Evolutionary conservation across 2,113 vertebrate genomes (phyloP).

Genomic region (Podiceps cristatus): DNA sequence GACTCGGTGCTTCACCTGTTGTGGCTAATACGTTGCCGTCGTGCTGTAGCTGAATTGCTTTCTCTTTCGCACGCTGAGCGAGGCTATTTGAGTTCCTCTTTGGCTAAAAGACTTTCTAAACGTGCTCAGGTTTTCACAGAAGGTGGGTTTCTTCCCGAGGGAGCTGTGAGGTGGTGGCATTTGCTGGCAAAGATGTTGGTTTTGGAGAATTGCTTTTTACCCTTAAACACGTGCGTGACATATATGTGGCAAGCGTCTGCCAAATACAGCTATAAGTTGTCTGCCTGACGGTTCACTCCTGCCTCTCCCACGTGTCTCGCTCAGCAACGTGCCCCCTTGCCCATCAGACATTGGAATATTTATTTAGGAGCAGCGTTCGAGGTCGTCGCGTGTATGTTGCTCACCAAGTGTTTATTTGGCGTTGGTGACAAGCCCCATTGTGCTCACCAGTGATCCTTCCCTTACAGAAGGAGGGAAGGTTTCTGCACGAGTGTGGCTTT

Average conservation of each 20-base stretch:
- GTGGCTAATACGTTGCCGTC: neutral
- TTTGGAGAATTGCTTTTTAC: neutral
- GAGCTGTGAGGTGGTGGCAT: neutral
- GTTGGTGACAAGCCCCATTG: neutral
- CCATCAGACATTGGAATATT: neutral
- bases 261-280: neutral
- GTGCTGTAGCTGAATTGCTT: accelerated
- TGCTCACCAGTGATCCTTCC: neutral
- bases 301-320: neutral
- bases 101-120: neutral
- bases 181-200: neutral
- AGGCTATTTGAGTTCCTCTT: neutral
- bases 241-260: neutral
- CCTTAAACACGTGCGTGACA: neutral
- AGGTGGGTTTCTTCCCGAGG: neutral
- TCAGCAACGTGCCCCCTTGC: neutral
- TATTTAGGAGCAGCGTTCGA: neutral
- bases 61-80: neutral
- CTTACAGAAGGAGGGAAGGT: neutral
- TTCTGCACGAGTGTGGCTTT: neutral
- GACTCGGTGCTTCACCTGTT: neutral
- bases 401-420: neutral
- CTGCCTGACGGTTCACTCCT: neutral
- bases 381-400: accelerated
- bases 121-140: neutral